Base-by-base conservation (phyloP, 2,888 invertebrate genomes). In the Lasioglossum leucozonium region DNA sequence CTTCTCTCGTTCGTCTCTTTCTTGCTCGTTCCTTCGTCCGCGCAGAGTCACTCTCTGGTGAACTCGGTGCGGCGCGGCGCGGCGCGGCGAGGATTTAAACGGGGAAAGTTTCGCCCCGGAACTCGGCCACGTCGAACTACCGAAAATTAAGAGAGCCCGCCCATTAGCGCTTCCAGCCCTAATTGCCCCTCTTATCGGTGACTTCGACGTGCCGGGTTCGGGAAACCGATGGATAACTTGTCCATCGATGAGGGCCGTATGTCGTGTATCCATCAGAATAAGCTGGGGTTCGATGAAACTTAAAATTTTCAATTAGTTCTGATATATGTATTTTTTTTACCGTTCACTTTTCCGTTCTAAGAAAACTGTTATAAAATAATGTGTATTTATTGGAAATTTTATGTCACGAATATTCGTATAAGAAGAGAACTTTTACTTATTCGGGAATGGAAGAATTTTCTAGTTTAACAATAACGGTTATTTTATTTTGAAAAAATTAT, bases 1-100 rank as follows among this genome's bases (percentile, higher is more conserved):
- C 84, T 87, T 77, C 62, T 88, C 87, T 74, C 77, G 71, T 80
- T 79, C 73, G 74, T 86, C 76, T 84, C 75, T 82, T 74, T 76
- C 78, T 80, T 79, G n/a, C 81, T 67, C 71, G 65, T 79, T 73
- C 67, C 67, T 75, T 78, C 81, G 67, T 26, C 47, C 42, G 42
- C 34, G 40, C 55, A 37, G 44, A 51, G 75, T 81, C 78, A 51
- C 81, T 42, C 47, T 51, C 81, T 34, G 34, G 30, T 51, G 62
- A 67, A 26, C 18, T 62, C 47, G 44, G 16, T 5, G 44, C 44
- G 44, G 40, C 40, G 40, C 40, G 40, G 40, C 40, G 34, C 42
- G 42, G 44, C 44, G 44, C 13, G 44, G 86, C 67, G 73, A 86
- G 91, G 91, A 92, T 93, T 92, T 89, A 87, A 91, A 90, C 81